Conservation (phyloP, 2,888 invertebrate species). For the Dendrolimus houi region DNA sequence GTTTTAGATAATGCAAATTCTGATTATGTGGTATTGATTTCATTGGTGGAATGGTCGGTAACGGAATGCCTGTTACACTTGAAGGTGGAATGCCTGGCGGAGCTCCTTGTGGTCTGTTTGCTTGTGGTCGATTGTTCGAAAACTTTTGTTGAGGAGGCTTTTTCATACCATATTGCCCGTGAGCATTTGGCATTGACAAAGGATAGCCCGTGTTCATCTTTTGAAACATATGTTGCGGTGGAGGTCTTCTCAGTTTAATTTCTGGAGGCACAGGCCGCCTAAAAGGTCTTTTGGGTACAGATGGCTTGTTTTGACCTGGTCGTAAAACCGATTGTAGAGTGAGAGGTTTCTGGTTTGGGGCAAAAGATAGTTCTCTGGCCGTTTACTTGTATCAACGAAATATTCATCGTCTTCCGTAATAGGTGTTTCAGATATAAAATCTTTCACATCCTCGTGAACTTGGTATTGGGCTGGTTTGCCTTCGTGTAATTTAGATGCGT, state of each 20-base stretch:
- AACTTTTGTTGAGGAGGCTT: constrained; percentile 34
- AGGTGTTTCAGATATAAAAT: constrained; percentile 48
- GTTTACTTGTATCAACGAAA: constrained; percentile 39
- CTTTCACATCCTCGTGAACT: constrained; percentile 51
- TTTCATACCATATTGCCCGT: constrained; percentile 36
- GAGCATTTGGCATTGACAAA: constrained; percentile 46
- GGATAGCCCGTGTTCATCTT: constrained; percentile 48
- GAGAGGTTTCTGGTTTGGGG: constrained; percentile 58
- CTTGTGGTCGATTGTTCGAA: constrained; percentile 32
- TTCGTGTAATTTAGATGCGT: constrained; percentile 19
- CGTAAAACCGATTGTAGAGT: constrained; percentile 64
- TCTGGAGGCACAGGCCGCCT: constrained; percentile 63
- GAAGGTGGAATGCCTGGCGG: background rate
- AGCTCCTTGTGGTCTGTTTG: constrained; percentile 27
- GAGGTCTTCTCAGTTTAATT: constrained; percentile 58
- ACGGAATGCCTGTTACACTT: constrained; percentile 6
- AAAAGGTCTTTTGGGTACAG: constrained; percentile 45
- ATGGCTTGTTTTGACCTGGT: constrained; percentile 42
- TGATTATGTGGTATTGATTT: constrained; percentile 41
- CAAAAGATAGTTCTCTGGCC: constrained; percentile 46
- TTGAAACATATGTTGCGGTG: constrained; percentile 33
- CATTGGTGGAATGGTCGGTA: constrained; percentile 41
- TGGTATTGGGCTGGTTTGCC: constrained; percentile 39
- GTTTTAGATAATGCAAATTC: constrained; percentile 22
- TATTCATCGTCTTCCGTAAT: constrained; percentile 57